Evolutionary conservation across 2,888 invertebrate species (phyloP).

Genomic region (Torymus texanus): DNA sequence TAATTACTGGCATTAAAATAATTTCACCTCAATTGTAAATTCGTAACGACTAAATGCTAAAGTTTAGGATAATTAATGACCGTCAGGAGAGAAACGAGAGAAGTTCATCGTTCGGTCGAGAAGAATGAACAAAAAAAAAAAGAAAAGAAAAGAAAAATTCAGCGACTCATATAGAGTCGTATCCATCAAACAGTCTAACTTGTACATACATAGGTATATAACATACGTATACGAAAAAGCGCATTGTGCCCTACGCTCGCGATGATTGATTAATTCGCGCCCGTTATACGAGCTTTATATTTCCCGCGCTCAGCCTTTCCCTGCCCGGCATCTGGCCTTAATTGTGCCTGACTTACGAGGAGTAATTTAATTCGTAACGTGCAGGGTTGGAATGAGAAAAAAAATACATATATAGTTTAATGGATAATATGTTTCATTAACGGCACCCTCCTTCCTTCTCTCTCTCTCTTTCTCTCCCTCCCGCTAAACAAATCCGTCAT

Average conservation of each 20-base stretch:
- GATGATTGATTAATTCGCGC: no score
- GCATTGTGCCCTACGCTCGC: no score
- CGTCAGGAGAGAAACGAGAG: no score
- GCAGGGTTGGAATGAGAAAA: background rate
- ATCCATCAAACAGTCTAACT: no score
- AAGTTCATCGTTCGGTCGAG: no score
- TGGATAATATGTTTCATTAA: slow-evolving; percentile 28
- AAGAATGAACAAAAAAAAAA: no score
- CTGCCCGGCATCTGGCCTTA: slow-evolving; percentile 40
- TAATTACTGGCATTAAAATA: slow-evolving; percentile 23
- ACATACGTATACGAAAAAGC: no score
- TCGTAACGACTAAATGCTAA: background rate
- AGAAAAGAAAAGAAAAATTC: no score
- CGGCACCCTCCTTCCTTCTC: background rate
- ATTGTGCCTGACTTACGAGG: slow-evolving; percentile 53
- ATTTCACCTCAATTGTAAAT: slow-evolving; percentile 10
- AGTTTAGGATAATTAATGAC: slow-evolving; percentile 8
- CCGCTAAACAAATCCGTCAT: background rate
- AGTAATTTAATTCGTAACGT: slow-evolving; percentile 49
- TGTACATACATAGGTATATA: no score
- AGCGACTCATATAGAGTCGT: no score
- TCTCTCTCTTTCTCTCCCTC: background rate
- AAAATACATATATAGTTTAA: slow-evolving; percentile 4
- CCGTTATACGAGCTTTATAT: background rate
- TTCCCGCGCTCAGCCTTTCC: slow-evolving; percentile 5